Evolutionary conservation across 2,888 invertebrate genomes (phyloP).

Genomic region (Polydrusus pterygomalis): DNA sequence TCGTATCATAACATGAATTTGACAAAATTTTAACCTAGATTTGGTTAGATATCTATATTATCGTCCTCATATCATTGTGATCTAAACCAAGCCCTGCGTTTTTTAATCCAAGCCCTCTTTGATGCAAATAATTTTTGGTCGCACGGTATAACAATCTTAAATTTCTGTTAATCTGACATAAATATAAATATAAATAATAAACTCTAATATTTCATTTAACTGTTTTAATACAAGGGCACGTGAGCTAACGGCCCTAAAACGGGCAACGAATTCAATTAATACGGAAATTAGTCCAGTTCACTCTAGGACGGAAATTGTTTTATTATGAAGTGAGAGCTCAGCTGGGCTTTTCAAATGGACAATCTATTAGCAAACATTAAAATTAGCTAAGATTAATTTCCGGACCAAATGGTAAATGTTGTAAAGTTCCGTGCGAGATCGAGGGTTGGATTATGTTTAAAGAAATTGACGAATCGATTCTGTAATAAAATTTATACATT

Average conservation of each 20-base stretch:
- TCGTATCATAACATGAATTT: too few relatives aligned
- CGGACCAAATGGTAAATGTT: neutral
- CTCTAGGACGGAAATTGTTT: constrained; percentile 22
- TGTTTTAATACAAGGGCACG: neutral
- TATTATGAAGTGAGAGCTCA: constrained; percentile 13
- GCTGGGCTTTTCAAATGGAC: constrained; percentile 8
- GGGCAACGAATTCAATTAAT: constrained; percentile 13
- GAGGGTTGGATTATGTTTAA: neutral
- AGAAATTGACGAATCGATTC: neutral
- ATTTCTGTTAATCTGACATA: too few relatives aligned
- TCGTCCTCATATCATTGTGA: too few relatives aligned
- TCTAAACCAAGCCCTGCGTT: too few relatives aligned
- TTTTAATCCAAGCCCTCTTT: too few relatives aligned
- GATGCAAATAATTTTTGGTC: too few relatives aligned
- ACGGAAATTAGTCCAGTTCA: constrained; percentile 4
- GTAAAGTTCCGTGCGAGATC: neutral
- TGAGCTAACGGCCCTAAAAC: neutral
- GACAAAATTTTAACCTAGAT: too few relatives aligned
- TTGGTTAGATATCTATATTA: too few relatives aligned
- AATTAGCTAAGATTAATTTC: constrained; percentile 12
- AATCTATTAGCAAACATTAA: constrained; percentile 14
- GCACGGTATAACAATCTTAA: too few relatives aligned
- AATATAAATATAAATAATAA: too few relatives aligned
- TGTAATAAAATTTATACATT: too few relatives aligned
- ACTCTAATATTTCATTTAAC: too few relatives aligned